Evolutionary conservation across 2,888 invertebrate species (phyloP), one percentile per base, ranked within the genome.

Genomic region (Vandiemenella viatica): DNA sequence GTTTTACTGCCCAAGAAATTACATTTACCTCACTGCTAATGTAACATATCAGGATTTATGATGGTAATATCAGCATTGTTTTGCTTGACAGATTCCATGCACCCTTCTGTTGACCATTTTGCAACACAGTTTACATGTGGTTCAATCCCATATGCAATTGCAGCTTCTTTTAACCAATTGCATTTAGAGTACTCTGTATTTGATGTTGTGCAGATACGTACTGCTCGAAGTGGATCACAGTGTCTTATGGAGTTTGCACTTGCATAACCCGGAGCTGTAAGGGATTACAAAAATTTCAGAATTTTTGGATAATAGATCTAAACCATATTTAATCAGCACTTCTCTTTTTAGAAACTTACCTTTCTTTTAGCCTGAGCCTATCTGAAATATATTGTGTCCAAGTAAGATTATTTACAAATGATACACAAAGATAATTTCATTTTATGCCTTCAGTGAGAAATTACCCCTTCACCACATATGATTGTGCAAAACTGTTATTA

Each of bases 71-170:
- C 89, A 37, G 80, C 78, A 3, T 71, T 68, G n/a, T 77, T 73
- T 1, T 67, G 63, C 5, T 67, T 63, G 0, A 87, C 72, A 1
- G 80, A 77, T 20, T 73, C 65, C 71, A 91, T 72, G 59, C 91
- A 91, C 13, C 74, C 76, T 6, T 74, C 71, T 4, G 73, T 63
- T 54, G 70, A 73, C 3, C 67, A 66, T 1, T 79, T 75, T 55
- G 75, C 69, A 6, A 79, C 67, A 61, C 93, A 95, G 54, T 84
- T 82, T 16, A 95, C 66, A 13, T 80, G 79, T 0, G 93, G 92
- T 53, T 81, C 73, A 0, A 88, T 70, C 1, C 87, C 84, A 58
- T 83, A 79, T 3, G 83, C 82, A 0, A 76, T 72, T 0, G 81
- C 78, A 0, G 83, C 83, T 56, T 83, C 81, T 50, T 79, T 74